Evolutionary conservation across 2,888 invertebrate species (phyloP).

Genomic region (Ormyrus pomaceus): DNA sequence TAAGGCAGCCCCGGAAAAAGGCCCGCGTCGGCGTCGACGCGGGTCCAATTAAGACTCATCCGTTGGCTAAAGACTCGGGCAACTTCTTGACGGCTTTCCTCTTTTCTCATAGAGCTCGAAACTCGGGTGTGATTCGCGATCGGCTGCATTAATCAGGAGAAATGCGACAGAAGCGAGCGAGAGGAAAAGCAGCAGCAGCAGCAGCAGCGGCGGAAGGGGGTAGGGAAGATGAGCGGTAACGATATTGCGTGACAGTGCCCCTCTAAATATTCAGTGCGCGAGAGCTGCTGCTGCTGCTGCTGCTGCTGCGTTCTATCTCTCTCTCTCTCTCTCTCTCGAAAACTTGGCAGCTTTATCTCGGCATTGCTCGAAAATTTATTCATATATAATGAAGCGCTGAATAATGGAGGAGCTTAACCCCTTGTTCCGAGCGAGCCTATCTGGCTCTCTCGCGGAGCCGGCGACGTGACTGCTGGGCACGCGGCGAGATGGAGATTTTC

Average conservation of each 20-base stretch:
- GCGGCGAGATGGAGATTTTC: constrained; percentile 44
- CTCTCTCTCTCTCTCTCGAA: constrained; percentile 63
- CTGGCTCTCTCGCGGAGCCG: constrained; percentile 1
- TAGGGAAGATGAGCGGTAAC: constrained; percentile 69
- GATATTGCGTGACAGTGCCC: constrained; percentile 75
- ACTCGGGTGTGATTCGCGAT: constrained; percentile 61
- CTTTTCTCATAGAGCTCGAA: background rate
- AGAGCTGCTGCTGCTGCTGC: constrained; percentile 44
- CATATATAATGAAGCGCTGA: constrained; percentile 75
- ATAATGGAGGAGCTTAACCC: constrained; percentile 75
- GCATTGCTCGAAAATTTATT: constrained; percentile 76
- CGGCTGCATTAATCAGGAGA: constrained; percentile 63
- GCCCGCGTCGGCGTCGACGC: too few relatives aligned
- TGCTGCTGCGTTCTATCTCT: constrained; percentile 60
- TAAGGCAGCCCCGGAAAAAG: too few relatives aligned
- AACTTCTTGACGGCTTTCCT: constrained; percentile 39
- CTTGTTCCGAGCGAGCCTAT: constrained; percentile 67
- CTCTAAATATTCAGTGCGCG: constrained; percentile 73
- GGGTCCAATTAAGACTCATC: too few relatives aligned
- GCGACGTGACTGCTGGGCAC: constrained; percentile 15
- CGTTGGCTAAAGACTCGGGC: background rate
- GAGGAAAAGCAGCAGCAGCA: constrained; percentile 57
- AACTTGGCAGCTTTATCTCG: constrained; percentile 76
- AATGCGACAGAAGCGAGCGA: constrained; percentile 51
- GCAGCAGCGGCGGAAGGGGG: constrained; percentile 64